Conservation (phyloP, 2,113 vertebrate species). For the Trichomycterus rosablanca region DNA sequence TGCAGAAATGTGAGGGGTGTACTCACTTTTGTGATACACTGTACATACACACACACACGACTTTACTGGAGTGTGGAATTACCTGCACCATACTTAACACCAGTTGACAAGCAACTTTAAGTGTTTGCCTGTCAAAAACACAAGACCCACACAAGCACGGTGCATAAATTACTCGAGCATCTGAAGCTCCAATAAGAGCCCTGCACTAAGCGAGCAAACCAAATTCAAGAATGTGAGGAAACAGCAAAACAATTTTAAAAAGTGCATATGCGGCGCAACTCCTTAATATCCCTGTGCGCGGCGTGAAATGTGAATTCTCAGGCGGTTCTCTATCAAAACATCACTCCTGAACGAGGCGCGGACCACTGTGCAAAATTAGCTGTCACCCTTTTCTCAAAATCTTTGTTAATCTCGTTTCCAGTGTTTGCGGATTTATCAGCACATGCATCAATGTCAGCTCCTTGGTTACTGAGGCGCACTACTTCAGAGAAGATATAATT, state of each 20-base stretch:
- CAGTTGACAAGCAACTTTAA: conserved; percentile 18
- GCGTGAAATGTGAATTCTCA: conserved; percentile 74
- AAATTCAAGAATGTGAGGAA: conserved; percentile 28
- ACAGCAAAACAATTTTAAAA: conserved; percentile 62
- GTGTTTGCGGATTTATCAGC: conserved; percentile 99
- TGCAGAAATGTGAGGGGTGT: too few relatives aligned
- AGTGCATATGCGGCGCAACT: conserved; percentile 68
- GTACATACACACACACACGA: neutral
- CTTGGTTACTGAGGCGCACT: conserved; percentile 98
- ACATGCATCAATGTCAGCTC: conserved; percentile 99
- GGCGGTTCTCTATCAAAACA: conserved; percentile 94
- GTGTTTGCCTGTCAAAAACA: conserved; percentile 23
- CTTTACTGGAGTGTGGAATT: conserved; percentile 3
- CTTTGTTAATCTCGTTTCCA: conserved; percentile 99
- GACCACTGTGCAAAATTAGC: conserved; percentile 98
- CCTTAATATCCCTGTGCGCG: conserved; percentile 45
- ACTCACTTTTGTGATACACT: too few relatives aligned
- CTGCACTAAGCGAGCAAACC: conserved; percentile 17
- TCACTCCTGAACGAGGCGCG: conserved; percentile 90
- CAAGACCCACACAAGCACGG: conserved; percentile 8
- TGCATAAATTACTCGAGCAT: conserved; percentile 26
- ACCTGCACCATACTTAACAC: conserved; percentile 20
- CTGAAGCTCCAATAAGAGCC: conserved; percentile 19
- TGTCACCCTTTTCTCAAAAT: conserved; percentile 99
- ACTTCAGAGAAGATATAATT: conserved; percentile 99